These are phyloP conservation scores for Rhagoletis zephyria DNA, from an alignment of 1,140 invertebrate genomes.

Conservation along the genomic window DNA sequence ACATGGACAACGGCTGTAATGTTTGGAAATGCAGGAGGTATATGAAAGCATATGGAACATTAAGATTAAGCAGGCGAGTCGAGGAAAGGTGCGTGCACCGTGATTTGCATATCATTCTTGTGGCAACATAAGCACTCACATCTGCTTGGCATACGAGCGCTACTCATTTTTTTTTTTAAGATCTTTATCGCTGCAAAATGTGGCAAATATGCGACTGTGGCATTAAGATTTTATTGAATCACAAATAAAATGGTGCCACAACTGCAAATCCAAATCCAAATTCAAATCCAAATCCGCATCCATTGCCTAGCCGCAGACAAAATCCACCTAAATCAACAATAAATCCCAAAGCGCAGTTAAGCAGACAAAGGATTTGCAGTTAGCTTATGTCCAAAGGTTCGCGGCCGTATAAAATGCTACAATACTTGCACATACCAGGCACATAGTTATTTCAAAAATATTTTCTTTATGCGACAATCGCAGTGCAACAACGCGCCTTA, in stretches of 20 bases:
- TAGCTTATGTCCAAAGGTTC: neutral
- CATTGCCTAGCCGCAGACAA: neutral
- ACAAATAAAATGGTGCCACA: constrained; percentile 5
- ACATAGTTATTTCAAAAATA: constrained; percentile 2
- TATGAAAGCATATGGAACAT: neutral
- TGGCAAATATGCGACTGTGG: neutral
- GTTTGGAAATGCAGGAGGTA: constrained; percentile 10
- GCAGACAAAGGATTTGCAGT: constrained; percentile 24
- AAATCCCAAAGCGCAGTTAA: neutral
- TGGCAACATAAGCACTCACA: neutral
- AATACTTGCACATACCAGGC: neutral
- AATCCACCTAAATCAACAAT: neutral
- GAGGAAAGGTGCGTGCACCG: neutral
- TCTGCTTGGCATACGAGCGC: neutral
- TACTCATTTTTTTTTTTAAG: neutral
- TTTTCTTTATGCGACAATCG: constrained; percentile 39
- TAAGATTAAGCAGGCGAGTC: neutral
- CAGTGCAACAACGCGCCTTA: constrained; percentile 29
- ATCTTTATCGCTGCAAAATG: constrained; percentile 11
- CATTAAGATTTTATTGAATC: constrained; percentile 4
- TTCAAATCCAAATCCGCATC: too few species aligned
- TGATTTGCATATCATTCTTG: constrained; percentile 5
- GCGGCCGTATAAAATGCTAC: neutral
- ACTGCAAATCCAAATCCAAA: neutral
- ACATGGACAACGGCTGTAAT: neutral